phyloP scores from a whole-genome alignment of 2,113 vertebrate genomes.

The Regulus satrapa region DNA sequence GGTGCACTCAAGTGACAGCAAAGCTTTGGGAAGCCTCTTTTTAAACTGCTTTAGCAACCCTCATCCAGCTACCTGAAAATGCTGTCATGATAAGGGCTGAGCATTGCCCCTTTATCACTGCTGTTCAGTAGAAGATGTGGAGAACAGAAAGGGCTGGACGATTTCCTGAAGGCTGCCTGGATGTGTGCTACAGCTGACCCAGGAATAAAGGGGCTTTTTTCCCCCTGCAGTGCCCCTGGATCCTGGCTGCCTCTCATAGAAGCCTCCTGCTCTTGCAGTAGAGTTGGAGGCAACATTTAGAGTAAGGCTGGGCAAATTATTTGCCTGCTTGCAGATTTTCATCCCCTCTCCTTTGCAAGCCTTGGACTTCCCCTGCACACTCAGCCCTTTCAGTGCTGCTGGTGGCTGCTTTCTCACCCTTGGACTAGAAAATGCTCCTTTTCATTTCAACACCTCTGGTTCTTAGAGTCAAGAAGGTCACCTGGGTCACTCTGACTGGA shows the following conservation, averaged over 20 bases:
- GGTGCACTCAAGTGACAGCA: background rate
- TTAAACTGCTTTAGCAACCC: background rate
- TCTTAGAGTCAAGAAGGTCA: background rate
- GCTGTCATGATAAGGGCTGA: fast-evolving
- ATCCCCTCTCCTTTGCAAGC: background rate
- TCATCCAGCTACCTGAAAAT: background rate
- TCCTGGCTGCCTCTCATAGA: background rate
- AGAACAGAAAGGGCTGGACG: background rate
- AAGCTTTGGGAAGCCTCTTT: background rate
- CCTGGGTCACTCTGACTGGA: background rate
- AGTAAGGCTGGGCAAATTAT: background rate
- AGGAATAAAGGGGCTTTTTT: too few species aligned
- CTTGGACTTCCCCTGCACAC: background rate
- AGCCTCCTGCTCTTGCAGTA: background rate
- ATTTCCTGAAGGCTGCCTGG: background rate
- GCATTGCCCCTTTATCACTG: fast-evolving
- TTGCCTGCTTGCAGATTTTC: background rate
- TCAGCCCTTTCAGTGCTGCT: background rate
- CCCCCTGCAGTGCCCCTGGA: background rate
- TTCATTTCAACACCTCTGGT: background rate
- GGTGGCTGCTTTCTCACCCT: background rate
- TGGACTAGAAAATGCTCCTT: background rate
- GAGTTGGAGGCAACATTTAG: background rate
- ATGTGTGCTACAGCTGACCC: background rate
- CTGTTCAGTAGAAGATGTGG: background rate